These are phyloP conservation scores for Sympetrum striolatum DNA, from an alignment of 2,888 invertebrate genomes.

Conservation along the genomic window DNA sequence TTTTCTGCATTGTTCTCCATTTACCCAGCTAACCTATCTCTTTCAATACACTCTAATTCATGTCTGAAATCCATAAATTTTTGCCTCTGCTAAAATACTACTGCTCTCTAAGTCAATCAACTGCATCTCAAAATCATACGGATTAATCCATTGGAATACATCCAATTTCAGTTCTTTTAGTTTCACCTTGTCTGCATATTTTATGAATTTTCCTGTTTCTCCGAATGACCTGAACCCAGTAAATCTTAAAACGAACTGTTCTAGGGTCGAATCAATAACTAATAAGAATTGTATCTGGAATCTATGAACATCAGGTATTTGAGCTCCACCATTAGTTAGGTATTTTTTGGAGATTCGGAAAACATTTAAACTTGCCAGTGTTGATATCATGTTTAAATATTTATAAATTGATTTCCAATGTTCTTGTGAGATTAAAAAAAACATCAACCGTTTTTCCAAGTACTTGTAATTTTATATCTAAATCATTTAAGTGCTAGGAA, in stretches of 20 bases:
- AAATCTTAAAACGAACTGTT: neutral
- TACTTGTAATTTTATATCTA: neutral
- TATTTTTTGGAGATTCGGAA: neutral
- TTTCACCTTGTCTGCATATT: slow-evolving; percentile 5
- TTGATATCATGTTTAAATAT: neutral
- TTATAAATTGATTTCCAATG: neutral
- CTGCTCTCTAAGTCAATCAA: neutral
- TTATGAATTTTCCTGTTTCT: slow-evolving; percentile 22
- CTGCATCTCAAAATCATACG: neutral
- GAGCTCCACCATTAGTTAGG: neutral
- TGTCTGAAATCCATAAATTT: neutral
- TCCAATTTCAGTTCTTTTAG: neutral
- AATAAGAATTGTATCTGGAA: neutral
- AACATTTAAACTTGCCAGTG: neutral
- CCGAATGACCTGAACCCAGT: neutral
- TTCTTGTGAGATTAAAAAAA: neutral
- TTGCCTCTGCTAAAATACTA: neutral
- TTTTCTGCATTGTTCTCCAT: neutral
- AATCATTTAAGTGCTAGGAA: neutral
- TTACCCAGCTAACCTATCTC: neutral
- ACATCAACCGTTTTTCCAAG: neutral
- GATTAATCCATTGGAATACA: neutral
- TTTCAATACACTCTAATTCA: neutral
- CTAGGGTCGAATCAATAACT: neutral
- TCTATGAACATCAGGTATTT: neutral